Evolutionary conservation across 1,140 invertebrate species (phyloP).

Genomic region (Ridgeia piscesae): DNA sequence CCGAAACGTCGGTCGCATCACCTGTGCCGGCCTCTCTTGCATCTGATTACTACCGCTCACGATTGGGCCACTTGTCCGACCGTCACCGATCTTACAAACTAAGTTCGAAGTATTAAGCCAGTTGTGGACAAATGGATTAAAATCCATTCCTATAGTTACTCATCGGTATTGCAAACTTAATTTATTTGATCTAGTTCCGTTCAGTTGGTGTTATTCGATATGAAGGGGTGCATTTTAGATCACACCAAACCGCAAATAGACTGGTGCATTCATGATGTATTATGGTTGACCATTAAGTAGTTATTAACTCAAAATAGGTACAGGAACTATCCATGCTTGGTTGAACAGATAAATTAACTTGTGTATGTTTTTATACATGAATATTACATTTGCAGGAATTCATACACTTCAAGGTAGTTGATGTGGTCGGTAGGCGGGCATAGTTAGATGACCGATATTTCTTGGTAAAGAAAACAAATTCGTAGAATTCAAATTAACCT

Average conservation of each 20-base stretch:
- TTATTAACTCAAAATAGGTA: not conserved
- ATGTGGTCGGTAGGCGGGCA: not conserved
- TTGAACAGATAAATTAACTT: not conserved
- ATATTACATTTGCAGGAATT: not conserved
- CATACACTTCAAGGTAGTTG: not conserved
- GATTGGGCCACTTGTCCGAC: not conserved
- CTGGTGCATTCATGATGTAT: too few species aligned
- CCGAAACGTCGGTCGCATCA: not conserved
- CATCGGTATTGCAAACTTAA: too few species aligned
- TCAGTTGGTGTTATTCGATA: too few species aligned
- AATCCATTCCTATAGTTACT: not conserved
- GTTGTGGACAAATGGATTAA: not conserved
- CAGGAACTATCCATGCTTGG: not conserved
- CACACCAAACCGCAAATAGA: too few species aligned
- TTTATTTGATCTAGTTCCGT: too few species aligned
- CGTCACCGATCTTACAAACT: not conserved
- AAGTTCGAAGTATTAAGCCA: not conserved
- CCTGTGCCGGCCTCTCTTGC: not conserved
- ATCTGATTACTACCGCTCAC: not conserved
- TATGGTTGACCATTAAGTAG: too few species aligned
- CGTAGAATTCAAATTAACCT: too few species aligned
- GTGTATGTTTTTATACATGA: not conserved
- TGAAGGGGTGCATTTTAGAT: too few species aligned
- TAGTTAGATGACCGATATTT: not conserved
- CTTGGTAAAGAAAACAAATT: too few species aligned